Evolutionary conservation across 2,888 invertebrate genomes (phyloP).

Genomic region (Polydrusus tereticollis): DNA sequence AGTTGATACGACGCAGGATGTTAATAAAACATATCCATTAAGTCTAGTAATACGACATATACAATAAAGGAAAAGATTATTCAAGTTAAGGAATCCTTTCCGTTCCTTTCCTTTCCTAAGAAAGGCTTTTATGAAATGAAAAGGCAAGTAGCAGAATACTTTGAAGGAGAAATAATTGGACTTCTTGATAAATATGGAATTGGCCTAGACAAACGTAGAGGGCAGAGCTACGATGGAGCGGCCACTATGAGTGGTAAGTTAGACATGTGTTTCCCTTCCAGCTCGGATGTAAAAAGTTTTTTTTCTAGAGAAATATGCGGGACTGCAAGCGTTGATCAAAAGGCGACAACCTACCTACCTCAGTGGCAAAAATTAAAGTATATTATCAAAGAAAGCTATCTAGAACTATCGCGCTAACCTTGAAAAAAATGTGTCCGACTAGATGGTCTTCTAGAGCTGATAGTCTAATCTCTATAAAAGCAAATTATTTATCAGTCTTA

Average conservation of each 20-base stretch:
- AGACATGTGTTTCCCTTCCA: neutral
- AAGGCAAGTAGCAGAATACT: neutral
- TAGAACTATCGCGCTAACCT: neutral
- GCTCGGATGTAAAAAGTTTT: neutral
- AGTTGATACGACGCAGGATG: slow-evolving; percentile 26
- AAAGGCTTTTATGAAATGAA: slow-evolving; percentile 12
- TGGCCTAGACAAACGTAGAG: neutral
- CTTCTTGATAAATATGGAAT: slow-evolving; percentile 1
- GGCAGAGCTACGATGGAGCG: neutral
- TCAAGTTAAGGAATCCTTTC: neutral
- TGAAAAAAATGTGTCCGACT: slow-evolving; percentile 3
- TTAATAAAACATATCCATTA: slow-evolving; percentile 26
- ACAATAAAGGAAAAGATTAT: slow-evolving; percentile 19
- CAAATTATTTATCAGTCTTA: neutral
- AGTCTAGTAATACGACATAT: slow-evolving; percentile 21
- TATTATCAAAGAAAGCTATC: slow-evolving; percentile 23
- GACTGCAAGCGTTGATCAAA: slow-evolving; percentile 8
- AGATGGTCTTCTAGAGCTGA: slow-evolving; percentile 7
- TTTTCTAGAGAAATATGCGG: slow-evolving; percentile 22
- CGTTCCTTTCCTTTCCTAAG: no score
- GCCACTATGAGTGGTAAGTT: slow-evolving; percentile 16
- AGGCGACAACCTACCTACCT: slow-evolving; percentile 1
- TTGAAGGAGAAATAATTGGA: neutral
- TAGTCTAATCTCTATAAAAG: neutral
- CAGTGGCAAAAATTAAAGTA: slow-evolving; percentile 24